phyloP scores from a whole-genome alignment of 2,888 invertebrate genomes.

The Xiphydria camelus region DNA sequence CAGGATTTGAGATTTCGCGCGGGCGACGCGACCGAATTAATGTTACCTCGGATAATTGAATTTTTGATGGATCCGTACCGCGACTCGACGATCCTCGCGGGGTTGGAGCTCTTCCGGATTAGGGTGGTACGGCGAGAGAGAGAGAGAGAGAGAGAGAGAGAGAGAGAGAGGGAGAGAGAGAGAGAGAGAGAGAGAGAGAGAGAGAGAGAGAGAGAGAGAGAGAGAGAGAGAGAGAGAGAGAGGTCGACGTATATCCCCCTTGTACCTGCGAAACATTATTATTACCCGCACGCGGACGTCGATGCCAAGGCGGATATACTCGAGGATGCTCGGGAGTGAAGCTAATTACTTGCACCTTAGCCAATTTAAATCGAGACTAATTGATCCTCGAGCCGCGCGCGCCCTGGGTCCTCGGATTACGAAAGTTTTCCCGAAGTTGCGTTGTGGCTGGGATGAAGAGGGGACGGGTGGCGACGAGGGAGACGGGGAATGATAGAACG shows the following conservation, averaged over 20 bases:
- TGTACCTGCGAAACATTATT: too few species aligned
- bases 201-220: too few species aligned
- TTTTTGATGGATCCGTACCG: neutral
- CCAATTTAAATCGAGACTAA: slow-evolving; percentile 5
- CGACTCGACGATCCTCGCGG: neutral
- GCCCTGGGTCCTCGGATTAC: slow-evolving; percentile 29
- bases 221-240: too few species aligned
- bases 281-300: neutral
- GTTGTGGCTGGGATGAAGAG: too few species aligned
- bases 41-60: slow-evolving; percentile 1
- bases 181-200: too few species aligned
- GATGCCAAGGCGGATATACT: neutral
- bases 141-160: too few species aligned
- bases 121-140: too few species aligned
- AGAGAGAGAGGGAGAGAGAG: too few species aligned
- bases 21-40: neutral
- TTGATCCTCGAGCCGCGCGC: slow-evolving; percentile 17
- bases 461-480: slow-evolving; percentile 8
- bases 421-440: slow-evolving; percentile 42
- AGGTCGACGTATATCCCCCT: too few species aligned
- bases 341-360: neutral
- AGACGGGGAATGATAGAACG: too few species aligned
- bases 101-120: too few species aligned
- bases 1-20: too few species aligned
- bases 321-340: neutral